These are phyloP conservation scores for Brachyptera risi DNA, from an alignment of 2,888 invertebrate species.

Conservation along the genomic window DNA sequence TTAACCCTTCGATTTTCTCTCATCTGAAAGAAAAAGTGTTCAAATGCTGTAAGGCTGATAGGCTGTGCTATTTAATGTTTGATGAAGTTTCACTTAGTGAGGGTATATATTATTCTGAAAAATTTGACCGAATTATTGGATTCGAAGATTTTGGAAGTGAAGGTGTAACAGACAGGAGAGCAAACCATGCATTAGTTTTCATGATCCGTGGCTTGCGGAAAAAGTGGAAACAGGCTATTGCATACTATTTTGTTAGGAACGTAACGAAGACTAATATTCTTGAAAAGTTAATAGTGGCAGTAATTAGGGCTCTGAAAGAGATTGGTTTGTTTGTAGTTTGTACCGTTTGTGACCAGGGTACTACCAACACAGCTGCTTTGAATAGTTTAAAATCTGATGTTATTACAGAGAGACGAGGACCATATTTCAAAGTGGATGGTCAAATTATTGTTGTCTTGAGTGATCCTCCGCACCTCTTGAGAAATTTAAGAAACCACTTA, in stretches of 20 bases:
- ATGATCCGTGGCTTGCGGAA: conserved; percentile 24
- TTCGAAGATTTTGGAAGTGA: conserved; percentile 24
- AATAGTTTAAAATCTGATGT: neutral
- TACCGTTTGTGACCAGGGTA: conserved; percentile 26
- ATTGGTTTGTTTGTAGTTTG: conserved; percentile 23
- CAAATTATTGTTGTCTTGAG: conserved; percentile 22
- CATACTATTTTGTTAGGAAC: conserved; percentile 25
- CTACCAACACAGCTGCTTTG: conserved; percentile 12
- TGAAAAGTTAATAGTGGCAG: conserved; percentile 15
- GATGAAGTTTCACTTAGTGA: conserved; percentile 23
- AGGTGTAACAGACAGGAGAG: conserved; percentile 20
- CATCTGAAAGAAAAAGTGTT: conserved; percentile 2
- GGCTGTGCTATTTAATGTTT: conserved; percentile 15
- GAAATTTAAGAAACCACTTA: conserved; percentile 21
- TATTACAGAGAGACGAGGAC: neutral
- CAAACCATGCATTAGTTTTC: conserved; percentile 28
- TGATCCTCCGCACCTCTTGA: conserved; percentile 25
- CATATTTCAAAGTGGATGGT: neutral
- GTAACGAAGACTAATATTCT: conserved; percentile 13
- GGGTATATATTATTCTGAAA: conserved; percentile 1
- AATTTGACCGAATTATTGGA: conserved; percentile 21
- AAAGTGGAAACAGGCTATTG: conserved; percentile 26
- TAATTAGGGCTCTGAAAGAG: conserved; percentile 22
- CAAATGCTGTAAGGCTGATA: conserved; percentile 9
- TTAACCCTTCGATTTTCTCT: conserved; percentile 13